These are phyloP conservation scores for Tribolium freemani DNA, from an alignment of 2,888 invertebrate species.

Conservation along the genomic window DNA sequence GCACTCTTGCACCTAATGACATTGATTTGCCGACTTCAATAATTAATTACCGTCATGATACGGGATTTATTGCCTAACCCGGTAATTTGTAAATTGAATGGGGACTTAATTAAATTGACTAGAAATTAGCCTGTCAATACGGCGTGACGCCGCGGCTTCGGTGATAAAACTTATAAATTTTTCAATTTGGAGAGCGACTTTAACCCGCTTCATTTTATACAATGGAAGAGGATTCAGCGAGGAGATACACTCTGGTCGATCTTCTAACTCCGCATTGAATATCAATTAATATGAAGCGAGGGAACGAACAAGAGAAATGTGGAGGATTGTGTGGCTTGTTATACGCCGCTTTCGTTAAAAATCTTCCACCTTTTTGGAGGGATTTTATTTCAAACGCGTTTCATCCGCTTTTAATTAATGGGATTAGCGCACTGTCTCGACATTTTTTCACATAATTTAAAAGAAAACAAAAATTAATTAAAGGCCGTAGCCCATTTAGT, in stretches of 20 bases:
- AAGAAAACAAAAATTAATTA: too few relatives aligned
- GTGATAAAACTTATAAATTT: slow-evolving; percentile 26
- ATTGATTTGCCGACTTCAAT: slow-evolving; percentile 52
- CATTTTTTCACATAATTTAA: too few relatives aligned
- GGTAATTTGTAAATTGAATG: slow-evolving; percentile 55
- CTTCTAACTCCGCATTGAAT: slow-evolving; percentile 19
- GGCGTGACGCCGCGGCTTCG: slow-evolving; percentile 36
- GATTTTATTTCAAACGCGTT: not conserved
- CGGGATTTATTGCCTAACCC: slow-evolving; percentile 52
- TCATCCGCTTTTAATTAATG: not conserved
- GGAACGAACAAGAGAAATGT: not conserved
- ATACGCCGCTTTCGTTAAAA: not conserved
- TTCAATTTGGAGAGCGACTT: slow-evolving; percentile 11
- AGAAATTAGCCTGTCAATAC: slow-evolving; percentile 50
- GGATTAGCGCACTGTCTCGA: not conserved
- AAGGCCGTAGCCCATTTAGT: too few relatives aligned
- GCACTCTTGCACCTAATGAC: slow-evolving; percentile 40
- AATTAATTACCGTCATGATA: slow-evolving; percentile 54
- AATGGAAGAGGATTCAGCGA: slow-evolving; percentile 21
- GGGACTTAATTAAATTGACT: slow-evolving; percentile 51
- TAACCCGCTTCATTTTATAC: slow-evolving; percentile 23
- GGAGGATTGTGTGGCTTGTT: not conserved
- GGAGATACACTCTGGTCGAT: slow-evolving; percentile 21
- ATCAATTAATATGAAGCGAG: slow-evolving; percentile 17
- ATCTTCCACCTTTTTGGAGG: not conserved